Base-by-base conservation (phyloP, 2,888 invertebrate genomes). In the Torymus auratus region DNA sequence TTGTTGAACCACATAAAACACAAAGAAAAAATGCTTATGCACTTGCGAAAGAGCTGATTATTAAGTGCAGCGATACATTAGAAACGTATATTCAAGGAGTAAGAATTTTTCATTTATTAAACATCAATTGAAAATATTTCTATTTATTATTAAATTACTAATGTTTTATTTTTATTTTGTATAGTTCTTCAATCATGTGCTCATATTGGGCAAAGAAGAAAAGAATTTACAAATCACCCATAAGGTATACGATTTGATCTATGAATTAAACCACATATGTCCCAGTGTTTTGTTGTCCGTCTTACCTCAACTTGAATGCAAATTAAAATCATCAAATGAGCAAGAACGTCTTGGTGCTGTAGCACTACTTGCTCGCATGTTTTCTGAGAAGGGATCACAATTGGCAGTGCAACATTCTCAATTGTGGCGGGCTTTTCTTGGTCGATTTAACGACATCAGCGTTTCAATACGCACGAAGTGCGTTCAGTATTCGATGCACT, bases 401-500 rank as follows among this genome's bases (percentile, higher is more conserved):
- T 92, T 99, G 14, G 98, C 98, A 2, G 94, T 95, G 83, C 95
- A 96, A 87, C 97, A 98, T 90, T 94, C 94, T 2, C 94, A 95
- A n/a, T 91, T 99, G 69, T 97, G 99, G 97, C 94, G 96, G 62
- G 97, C 98, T 52, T 99, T 98, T 90, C 92, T 98, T 56, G 98
- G 98, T 53, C 94, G 96, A 86, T 99, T 98, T 91, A 98, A 98
- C 91, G 99, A 99, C 91, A 98, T 99, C 86, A 96, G 96, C 71
- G 96, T 97, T 5, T 94, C 95, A 0, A 98, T 99, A 85, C 94
- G 99, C 79, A 97, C 96, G 79, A 97, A 98, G 91, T 99, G 99
- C 91, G 98, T 99, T 1, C 98, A 98, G 90, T 98, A 98, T 89
- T 97, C 98, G 15, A 98, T 98, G 96, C 98, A 98, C 89, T 98